Percentiles rank a stretch among this genome's conserved stretches.
Evolutionary conservation across 2,888 invertebrate genomes (phyloP).

Genomic region (Acanthosoma haemorrhoidale): DNA sequence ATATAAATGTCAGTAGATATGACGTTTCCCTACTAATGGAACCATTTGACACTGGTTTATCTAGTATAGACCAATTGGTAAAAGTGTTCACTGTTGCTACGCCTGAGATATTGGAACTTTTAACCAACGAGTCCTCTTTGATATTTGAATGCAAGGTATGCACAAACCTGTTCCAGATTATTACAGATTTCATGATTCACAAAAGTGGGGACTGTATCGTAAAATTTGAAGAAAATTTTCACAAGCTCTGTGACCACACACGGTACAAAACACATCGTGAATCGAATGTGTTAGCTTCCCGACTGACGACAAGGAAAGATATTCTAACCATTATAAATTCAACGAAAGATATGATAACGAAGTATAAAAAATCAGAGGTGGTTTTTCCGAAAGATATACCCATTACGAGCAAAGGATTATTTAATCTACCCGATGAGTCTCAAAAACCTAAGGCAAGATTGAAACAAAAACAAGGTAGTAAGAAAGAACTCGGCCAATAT

Average conservation of each 20-base stretch:
- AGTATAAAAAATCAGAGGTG: not conserved
- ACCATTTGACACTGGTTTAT: no score
- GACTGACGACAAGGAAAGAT: not conserved
- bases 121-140: slow-evolving; percentile 79
- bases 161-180: slow-evolving; percentile 75
- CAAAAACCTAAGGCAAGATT: slow-evolving; percentile 59
- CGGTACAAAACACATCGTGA: not conserved
- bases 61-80: no score
- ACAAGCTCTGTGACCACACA: not conserved
- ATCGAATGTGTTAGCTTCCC: not conserved
- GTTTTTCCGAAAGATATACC: not conserved
- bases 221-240: no score
- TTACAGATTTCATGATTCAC: slow-evolving; percentile 83
- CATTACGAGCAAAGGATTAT: not conserved
- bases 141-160: slow-evolving; percentile 87
- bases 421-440: not conserved
- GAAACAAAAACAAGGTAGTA: slow-evolving; percentile 55
- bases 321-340: not conserved
- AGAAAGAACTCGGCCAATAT: slow-evolving; percentile 44
- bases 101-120: slow-evolving; percentile 49
- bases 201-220: slow-evolving; percentile 82
- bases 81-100: slow-evolving; percentile 46
- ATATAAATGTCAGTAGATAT: no score
- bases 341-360: not conserved
- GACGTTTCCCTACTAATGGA: no score